Conservation (phyloP, 2,888 invertebrate species). For the Dicycla oo region DNA sequence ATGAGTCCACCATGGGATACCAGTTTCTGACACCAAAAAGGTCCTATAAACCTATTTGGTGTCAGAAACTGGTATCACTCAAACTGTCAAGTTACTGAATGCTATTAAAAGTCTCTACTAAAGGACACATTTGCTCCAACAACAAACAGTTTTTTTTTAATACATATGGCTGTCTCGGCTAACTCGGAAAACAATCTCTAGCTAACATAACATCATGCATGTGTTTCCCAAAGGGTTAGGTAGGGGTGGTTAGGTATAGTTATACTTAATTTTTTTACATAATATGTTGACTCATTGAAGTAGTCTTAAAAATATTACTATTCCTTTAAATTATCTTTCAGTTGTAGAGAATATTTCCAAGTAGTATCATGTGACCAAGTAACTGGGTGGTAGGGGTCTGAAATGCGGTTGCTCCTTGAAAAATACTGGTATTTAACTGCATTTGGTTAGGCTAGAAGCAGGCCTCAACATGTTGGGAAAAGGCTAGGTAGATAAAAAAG, state of each 20-base stretch:
- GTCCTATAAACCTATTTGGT: too few relatives aligned
- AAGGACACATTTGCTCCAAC: background rate
- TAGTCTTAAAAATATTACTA: background rate
- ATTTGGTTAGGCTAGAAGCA: too few relatives aligned
- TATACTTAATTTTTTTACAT: background rate
- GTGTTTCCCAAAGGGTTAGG: background rate
- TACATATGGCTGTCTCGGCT: background rate
- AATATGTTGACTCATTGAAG: background rate
- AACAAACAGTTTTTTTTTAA: background rate
- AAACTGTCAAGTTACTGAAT: too few relatives aligned
- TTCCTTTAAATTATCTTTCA: background rate
- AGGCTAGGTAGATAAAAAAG: too few relatives aligned
- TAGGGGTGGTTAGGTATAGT: background rate
- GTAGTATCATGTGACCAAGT: background rate
- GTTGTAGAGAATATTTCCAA: background rate
- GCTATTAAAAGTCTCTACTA: background rate
- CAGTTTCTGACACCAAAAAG: too few relatives aligned
- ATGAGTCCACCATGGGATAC: too few relatives aligned
- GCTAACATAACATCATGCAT: too few relatives aligned
- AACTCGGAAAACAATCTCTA: background rate
- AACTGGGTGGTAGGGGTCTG: background rate
- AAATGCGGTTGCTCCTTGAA: background rate
- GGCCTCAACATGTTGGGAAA: too few relatives aligned
- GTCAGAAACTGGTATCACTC: too few relatives aligned
- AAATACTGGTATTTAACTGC: background rate